Percentiles rank a stretch among this genome's conserved stretches.
Conservation (phyloP, 2,888 invertebrate species). For the Petrolisthes manimaculis region DNA sequence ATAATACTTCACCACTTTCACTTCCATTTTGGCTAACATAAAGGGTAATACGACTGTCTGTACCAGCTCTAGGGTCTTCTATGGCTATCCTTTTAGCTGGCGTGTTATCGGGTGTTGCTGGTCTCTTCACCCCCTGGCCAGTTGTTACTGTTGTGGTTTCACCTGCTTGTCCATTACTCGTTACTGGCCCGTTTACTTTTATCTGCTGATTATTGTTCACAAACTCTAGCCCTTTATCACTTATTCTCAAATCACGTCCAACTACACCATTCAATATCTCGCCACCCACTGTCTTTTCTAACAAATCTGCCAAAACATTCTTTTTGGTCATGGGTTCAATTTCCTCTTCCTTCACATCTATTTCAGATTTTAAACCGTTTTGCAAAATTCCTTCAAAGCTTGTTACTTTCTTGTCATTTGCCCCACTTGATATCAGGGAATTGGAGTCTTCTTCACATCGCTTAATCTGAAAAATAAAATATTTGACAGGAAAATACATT, state of each 20-base stretch:
- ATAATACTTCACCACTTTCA: slow-evolving; percentile 57
- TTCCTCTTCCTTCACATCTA: slow-evolving; percentile 42
- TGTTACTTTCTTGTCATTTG: slow-evolving; percentile 55
- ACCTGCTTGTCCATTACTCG: slow-evolving; percentile 52
- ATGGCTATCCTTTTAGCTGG: slow-evolving; percentile 64
- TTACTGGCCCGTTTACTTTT: slow-evolving; percentile 50
- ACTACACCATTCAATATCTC: slow-evolving; percentile 65
- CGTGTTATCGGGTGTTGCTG: slow-evolving; percentile 62
- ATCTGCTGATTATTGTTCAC: slow-evolving; percentile 68
- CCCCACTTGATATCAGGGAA: slow-evolving; percentile 29
- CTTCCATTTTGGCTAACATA: slow-evolving; percentile 65
- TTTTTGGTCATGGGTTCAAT: slow-evolving; percentile 66
- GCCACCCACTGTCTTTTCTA: slow-evolving; percentile 75
- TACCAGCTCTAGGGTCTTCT: slow-evolving; percentile 59
- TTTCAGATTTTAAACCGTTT: slow-evolving; percentile 58
- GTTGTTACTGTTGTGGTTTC: slow-evolving; percentile 35
- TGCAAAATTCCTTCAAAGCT: slow-evolving; percentile 65
- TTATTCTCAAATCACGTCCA: slow-evolving; percentile 74
- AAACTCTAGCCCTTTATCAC: slow-evolving; percentile 76
- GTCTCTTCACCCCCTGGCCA: slow-evolving; percentile 57
- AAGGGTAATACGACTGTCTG: slow-evolving; percentile 62
- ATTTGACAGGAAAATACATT: too few relatives aligned
- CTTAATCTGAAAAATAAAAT: slow-evolving; percentile 48
- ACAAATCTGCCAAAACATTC: slow-evolving; percentile 82
- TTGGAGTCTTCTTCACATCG: slow-evolving; percentile 54